phyloP scores from a whole-genome alignment of 1,140 invertebrate species.

The Solenopsis fugax region DNA sequence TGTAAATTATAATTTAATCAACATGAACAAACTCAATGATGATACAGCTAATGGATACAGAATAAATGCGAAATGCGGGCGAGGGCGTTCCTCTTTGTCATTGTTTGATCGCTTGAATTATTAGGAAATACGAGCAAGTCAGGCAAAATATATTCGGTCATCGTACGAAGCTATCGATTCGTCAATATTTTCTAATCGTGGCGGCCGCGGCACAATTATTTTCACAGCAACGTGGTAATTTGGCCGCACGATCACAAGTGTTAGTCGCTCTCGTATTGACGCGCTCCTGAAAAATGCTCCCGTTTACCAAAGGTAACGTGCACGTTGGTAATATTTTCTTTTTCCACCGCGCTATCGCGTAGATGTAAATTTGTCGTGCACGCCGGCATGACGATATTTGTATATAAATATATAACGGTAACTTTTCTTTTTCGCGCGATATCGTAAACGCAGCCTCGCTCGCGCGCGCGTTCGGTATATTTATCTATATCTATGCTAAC shows the following conservation, averaged over 20 bases:
- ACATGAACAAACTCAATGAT: constrained; percentile 8
- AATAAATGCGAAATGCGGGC: constrained; percentile 38
- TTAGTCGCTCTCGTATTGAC: constrained; percentile 4
- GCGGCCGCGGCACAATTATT: constrained; percentile 33
- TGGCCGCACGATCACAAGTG: constrained; percentile 25
- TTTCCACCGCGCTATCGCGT: constrained; percentile 46
- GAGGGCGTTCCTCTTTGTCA: neutral
- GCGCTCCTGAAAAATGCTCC: constrained; percentile 28
- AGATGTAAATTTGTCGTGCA: constrained; percentile 68
- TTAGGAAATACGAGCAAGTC: constrained; percentile 35
- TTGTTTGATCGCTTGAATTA: constrained; percentile 20
- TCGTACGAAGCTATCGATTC: constrained; percentile 10
- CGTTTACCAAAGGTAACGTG: constrained; percentile 42
- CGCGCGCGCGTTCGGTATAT: neutral
- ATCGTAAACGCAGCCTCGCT: neutral
- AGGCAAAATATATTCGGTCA: constrained; percentile 48
- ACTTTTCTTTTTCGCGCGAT: constrained; percentile 26
- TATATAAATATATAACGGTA: constrained; percentile 31
- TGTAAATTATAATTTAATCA: constrained; percentile 25
- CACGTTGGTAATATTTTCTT: constrained; percentile 60
- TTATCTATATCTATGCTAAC: neutral
- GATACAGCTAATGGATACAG: constrained; percentile 17
- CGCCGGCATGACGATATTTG: constrained; percentile 37
- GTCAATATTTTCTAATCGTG: constrained; percentile 33
- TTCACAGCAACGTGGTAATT: constrained; percentile 46